Evolutionary conservation across 2,888 invertebrate species (phyloP).

Genomic region (Oscheius sp.): DNA sequence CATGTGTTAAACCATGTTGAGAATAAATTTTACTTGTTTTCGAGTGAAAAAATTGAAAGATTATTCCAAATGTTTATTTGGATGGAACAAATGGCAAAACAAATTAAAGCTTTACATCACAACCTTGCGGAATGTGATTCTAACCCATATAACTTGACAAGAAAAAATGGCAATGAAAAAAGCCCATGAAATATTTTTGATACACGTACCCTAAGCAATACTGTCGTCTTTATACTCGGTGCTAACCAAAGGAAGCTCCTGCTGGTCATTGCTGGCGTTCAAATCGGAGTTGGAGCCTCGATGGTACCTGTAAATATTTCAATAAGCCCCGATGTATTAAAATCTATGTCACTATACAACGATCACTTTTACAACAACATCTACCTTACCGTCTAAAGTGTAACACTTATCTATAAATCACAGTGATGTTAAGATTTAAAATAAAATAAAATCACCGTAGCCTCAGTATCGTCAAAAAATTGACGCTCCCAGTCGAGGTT

Average conservation of each 20-base stretch:
- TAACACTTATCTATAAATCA: no score
- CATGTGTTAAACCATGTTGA: not conserved
- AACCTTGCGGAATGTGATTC: not conserved
- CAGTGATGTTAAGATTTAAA: not conserved
- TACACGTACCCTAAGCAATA: no score
- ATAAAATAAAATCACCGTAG: slow-evolving; percentile 36
- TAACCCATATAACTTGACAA: slow-evolving; percentile 7
- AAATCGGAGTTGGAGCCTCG: no score
- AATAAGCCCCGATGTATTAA: no score
- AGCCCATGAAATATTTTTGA: not conserved
- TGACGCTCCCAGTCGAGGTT: slow-evolving; percentile 65
- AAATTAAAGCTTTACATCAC: not conserved
- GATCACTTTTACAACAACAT: no score
- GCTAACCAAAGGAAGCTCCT: no score
- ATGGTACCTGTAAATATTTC: no score
- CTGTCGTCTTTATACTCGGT: no score
- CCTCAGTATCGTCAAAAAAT: slow-evolving; percentile 62
- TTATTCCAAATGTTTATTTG: not conserved
- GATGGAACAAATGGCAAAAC: not conserved
- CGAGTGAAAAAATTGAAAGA: not conserved
- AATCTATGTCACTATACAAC: no score
- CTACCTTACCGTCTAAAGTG: no score
- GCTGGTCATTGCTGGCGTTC: no score
- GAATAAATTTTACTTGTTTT: not conserved
- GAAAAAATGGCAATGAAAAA: not conserved